These are phyloP conservation scores for Himantopus leucocephalus DNA, from an alignment of 2,113 vertebrate genomes.

Conservation along the genomic window DNA sequence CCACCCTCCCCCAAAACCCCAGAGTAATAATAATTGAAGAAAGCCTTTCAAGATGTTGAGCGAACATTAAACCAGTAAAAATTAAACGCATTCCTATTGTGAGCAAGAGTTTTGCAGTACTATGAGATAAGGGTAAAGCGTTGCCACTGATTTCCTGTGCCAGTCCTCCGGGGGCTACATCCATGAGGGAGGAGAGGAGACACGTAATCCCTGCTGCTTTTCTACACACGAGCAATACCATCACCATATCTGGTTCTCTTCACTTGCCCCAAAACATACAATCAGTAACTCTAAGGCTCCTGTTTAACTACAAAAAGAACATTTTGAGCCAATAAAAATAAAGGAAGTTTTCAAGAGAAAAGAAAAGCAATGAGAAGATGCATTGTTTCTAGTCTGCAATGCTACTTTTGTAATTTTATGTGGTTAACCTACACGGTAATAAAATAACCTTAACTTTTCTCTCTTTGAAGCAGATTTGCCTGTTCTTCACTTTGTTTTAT, in stretches of 20 bases:
- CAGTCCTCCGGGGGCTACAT: not conserved
- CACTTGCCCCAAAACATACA: not conserved
- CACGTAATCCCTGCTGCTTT: not conserved
- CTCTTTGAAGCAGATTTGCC: not conserved
- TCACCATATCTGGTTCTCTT: not conserved
- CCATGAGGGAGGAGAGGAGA: not conserved
- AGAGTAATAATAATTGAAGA: rapidly evolving
- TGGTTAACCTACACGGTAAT: not conserved
- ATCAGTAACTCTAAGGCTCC: not conserved
- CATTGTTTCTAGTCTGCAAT: not conserved
- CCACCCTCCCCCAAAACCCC: rapidly evolving
- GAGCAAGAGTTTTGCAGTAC: not conserved
- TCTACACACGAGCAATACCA: not conserved
- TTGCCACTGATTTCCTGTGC: not conserved
- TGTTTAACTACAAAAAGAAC: not conserved
- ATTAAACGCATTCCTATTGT: not conserved
- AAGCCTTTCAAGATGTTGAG: not conserved
- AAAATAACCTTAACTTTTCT: not conserved
- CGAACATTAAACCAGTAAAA: not conserved
- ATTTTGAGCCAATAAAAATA: not conserved
- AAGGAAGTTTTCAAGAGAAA: not conserved
- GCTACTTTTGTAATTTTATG: not conserved
- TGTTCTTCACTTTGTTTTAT: not conserved
- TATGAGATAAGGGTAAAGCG: rapidly evolving
- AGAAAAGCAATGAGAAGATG: not conserved